Conservation (phyloP, 2,797 vertebrate genomes). For the Thripadectes ignobilis region DNA sequence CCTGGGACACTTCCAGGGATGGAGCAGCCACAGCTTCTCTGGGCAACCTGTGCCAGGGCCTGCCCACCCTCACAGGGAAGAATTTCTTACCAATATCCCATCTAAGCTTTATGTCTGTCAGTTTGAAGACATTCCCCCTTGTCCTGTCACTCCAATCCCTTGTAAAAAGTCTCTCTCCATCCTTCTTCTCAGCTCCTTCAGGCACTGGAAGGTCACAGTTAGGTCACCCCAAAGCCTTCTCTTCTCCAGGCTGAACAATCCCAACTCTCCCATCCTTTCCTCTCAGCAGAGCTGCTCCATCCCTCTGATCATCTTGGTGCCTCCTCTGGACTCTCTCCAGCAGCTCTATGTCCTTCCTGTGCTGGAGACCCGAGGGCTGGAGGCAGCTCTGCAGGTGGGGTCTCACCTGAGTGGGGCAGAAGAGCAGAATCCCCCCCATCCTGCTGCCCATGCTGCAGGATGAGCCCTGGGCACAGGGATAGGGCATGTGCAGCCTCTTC, state of each 20-base stretch:
- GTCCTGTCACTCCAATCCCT: not conserved
- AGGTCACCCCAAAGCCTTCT: accelerated
- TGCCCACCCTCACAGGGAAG: not conserved
- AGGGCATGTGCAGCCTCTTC: not conserved
- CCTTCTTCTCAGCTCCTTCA: not conserved
- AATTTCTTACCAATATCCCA: not conserved
- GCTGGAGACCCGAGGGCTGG: not conserved
- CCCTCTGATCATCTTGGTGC: not conserved
- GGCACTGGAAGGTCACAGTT: not conserved
- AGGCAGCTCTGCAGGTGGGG: not conserved
- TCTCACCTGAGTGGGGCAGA: not conserved
- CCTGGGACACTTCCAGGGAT: not conserved
- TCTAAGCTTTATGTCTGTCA: not conserved
- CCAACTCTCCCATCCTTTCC: not conserved
- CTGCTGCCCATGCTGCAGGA: accelerated
- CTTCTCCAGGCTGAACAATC: not conserved
- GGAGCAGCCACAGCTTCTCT: not conserved
- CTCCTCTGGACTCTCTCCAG: not conserved
- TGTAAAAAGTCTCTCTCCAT: not conserved
- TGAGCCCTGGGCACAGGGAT: accelerated
- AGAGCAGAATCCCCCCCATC: not conserved
- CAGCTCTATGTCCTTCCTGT: not conserved
- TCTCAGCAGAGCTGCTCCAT: not conserved
- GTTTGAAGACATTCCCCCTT: not conserved
- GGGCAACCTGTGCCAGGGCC: not conserved